A percentile compares a stretch with the other conserved stretches of the same genome.
Conservation (phyloP, 2,888 invertebrate genomes). For the Lymantria dispar region DNA sequence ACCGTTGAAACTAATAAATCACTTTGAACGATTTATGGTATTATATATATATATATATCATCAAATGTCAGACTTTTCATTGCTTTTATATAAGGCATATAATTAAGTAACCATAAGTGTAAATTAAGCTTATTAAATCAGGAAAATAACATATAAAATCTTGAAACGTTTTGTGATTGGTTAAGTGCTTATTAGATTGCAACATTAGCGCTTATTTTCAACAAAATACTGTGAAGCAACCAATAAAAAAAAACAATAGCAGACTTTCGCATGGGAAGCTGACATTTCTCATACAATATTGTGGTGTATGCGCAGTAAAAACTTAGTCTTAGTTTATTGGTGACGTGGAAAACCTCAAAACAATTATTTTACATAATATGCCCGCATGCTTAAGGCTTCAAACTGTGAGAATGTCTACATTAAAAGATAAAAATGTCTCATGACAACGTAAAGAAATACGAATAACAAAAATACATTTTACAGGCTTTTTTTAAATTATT, state of each 20-base stretch:
- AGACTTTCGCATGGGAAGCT: slow-evolving; percentile 76
- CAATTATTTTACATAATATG: slow-evolving; percentile 62
- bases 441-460: not conserved
- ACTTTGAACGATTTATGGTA: slow-evolving; percentile 25
- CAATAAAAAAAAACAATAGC: slow-evolving; percentile 41
- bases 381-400: slow-evolving; percentile 52
- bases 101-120: too few species aligned
- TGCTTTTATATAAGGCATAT: not conserved
- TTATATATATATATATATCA: slow-evolving; percentile 23
- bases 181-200: not conserved
- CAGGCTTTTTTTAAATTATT: not conserved
- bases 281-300: slow-evolving; percentile 68
- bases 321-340: slow-evolving; percentile 50
- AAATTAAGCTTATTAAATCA: too few species aligned
- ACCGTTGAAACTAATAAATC: slow-evolving; percentile 25
- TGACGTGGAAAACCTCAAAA: slow-evolving; percentile 65
- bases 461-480: not conserved
- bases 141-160: not conserved
- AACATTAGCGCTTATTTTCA: slow-evolving; percentile 8
- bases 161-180: too few species aligned
- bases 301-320: slow-evolving; percentile 60
- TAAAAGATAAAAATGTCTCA: not conserved
- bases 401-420: slow-evolving; percentile 19
- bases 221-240: slow-evolving; percentile 30
- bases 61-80: slow-evolving; percentile 5